Evolutionary conservation across 2,113 vertebrate species (phyloP).

Genomic region (Sturnus vulgaris): DNA sequence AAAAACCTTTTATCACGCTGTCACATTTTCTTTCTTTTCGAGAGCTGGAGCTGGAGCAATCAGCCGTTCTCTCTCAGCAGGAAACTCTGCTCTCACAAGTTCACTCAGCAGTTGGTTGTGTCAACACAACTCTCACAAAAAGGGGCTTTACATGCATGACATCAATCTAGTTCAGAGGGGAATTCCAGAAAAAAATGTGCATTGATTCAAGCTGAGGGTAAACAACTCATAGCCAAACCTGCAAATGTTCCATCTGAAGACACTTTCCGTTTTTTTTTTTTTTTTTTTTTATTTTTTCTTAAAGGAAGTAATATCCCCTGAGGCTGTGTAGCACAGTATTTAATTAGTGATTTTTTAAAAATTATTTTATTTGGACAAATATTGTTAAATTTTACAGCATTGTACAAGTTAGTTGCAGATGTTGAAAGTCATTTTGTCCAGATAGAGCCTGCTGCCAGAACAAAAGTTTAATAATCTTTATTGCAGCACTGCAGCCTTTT

Average conservation of each 20-base stretch:
- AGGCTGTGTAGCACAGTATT: background rate
- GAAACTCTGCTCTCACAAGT: slow-evolving; percentile 57
- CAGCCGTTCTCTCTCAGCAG: slow-evolving; percentile 62
- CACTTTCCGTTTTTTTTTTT: background rate
- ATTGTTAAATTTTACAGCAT: background rate
- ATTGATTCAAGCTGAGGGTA: slow-evolving; percentile 11
- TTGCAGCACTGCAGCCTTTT: background rate
- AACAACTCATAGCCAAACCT: background rate
- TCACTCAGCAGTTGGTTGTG: slow-evolving; percentile 70
- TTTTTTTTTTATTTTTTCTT: background rate
- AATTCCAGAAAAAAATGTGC: slow-evolving; percentile 14
- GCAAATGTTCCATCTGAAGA: background rate
- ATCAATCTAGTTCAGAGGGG: slow-evolving; percentile 39
- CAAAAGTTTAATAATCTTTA: background rate
- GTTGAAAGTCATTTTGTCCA: background rate
- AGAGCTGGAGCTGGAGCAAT: slow-evolving; percentile 52
- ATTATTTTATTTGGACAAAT: background rate
- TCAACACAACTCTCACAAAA: slow-evolving; percentile 68
- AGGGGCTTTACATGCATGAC: slow-evolving; percentile 49
- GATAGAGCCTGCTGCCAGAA: background rate
- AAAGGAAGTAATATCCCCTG: background rate
- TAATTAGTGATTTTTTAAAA: background rate
- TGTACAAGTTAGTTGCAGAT: background rate
- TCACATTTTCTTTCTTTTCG: slow-evolving; percentile 55
- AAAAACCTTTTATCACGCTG: slow-evolving; percentile 57